Evolutionary conservation across 2,797 vertebrate species (phyloP), one percentile per base, ranked within the genome.

Genomic region (Parambassis ranga): DNA sequence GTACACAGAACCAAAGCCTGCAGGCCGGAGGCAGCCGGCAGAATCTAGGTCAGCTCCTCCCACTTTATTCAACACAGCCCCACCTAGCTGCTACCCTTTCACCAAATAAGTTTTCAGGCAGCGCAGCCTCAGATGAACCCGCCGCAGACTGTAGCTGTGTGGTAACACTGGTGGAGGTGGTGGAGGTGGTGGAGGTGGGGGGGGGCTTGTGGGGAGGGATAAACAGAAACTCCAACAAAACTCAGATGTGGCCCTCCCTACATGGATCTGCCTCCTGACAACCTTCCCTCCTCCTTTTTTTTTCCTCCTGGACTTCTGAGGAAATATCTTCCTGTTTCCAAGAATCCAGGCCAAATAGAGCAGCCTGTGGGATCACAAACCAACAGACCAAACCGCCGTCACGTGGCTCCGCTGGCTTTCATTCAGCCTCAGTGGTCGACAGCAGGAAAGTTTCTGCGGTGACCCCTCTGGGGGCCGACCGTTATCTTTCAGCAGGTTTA

Each of bases 1-100:
- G 27, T 31, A 15, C 22, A 10, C 37, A 49, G 44, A 19, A 28
- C 22, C 23, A 3, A 36, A 46, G 26, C 39, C 59, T 56, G 72
- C 47, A 55, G 32, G 32, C 46, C 65, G 52, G 60, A 71, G 51
- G 60, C 60, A 47, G 51, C 22, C n/a, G 47, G 44, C 43, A 56
- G 71, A 91, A 92, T 92, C 75, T 92, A 90, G 92, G 92, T 91
- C 91, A 92, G 69, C 81, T 38, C 80, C 88, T 47, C 89, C 89
- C 55, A 27, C 48, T 60, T 59, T 74, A 65, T 63, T 67, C 53
- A 51, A 35, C 50, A 30, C 3, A 1, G 43, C 51, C 81, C 75
- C 28, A 42, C 76, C 77, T 43, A 38, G 53, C 46, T 60, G 48
- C 53, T 39, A 24, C 39, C 43, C 47, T 37, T 68, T 58, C 35